Evolutionary conservation across 2,888 invertebrate genomes (phyloP), one percentile per base, ranked within the genome.

Genomic region (Liodrosophila aerea): DNA sequence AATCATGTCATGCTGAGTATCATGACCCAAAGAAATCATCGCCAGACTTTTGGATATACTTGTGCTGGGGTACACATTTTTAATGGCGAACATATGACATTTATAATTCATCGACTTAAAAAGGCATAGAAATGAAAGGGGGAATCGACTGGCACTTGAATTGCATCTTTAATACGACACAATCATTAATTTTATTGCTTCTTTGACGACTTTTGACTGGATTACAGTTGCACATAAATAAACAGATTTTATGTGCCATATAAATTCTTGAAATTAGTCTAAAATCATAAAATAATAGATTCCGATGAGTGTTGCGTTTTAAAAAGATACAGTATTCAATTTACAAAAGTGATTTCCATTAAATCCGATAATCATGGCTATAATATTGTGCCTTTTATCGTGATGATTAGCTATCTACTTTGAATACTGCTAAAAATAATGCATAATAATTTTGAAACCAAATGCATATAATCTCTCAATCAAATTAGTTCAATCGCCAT

Each of bases 21-120:
- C 5, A 22, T 22, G 22, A 22, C 22, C 22, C 5, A 40, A 2
- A 9, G 15, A 11, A 18, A 9, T 39, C 12, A n/a, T 7, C 9
- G 5, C n/a, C 5, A 15, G 11, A 7, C 0, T 29, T 2, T 2
- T 1, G 3, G 13, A 13, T 7, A 8, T 15, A 15, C 33, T 7
- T 13, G 9, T 13, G 22, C 22, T 31, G 7, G 3, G 22, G 13
- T 4, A 5, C n/a, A 29, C n/a, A 39, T 52, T 65, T 51, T 56
- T 69, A 62, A 69, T 63, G 45, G 44, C 27, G 54, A 61, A 52
- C 62, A 64, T 61, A 52, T 72, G 84, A 80, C 43, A 36, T 60
- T 64, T 54, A 51, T 58, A 57, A 58, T 46, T 54, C 45, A 40
- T 29, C 18, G 34, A 15, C 37, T 45, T 34, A 45, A 34, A 29